phyloP scores from a whole-genome alignment of 2,113 vertebrate species.

The Xenopus laevis region DNA sequence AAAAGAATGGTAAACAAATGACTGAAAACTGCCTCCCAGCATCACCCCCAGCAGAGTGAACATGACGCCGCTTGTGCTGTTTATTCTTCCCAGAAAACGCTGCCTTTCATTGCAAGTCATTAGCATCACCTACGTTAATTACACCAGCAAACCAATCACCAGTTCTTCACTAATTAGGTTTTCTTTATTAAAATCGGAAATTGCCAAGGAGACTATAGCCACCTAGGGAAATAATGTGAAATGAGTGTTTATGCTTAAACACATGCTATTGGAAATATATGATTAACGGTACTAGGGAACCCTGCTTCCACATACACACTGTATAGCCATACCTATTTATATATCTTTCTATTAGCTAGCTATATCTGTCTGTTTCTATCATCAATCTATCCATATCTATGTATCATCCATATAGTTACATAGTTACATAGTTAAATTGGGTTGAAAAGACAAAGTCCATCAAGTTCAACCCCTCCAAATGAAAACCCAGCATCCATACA shows the following conservation, averaged over 20 bases:
- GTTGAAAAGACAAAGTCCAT: no score
- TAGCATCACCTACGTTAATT: constrained; percentile 99
- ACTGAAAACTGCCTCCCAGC: no score
- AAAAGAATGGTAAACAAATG: no score
- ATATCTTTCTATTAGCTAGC: no score
- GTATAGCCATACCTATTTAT: no score
- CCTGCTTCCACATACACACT: neutral
- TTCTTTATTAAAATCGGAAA: constrained; percentile 94
- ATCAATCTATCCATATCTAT: no score
- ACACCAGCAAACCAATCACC: constrained; percentile 97
- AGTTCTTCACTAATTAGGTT: constrained; percentile 95
- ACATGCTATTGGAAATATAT: constrained; percentile 52
- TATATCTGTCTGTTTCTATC: no score
- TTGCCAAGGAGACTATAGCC: constrained; percentile 87
- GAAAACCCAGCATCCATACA: no score
- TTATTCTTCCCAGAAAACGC: constrained; percentile 73
- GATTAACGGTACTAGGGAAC: constrained; percentile 3
- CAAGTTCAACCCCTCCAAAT: no score
- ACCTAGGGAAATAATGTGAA: constrained; percentile 82
- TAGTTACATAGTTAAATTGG: no score
- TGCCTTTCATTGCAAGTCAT: constrained; percentile 94
- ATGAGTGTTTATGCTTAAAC: constrained; percentile 74
- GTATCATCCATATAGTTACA: no score
- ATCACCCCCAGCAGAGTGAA: constrained; percentile 27
- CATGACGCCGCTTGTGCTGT: constrained; percentile 20